These are phyloP conservation scores for Syngnathus rostellatus DNA, from an alignment of 2,797 vertebrate genomes.

Conservation along the genomic window DNA sequence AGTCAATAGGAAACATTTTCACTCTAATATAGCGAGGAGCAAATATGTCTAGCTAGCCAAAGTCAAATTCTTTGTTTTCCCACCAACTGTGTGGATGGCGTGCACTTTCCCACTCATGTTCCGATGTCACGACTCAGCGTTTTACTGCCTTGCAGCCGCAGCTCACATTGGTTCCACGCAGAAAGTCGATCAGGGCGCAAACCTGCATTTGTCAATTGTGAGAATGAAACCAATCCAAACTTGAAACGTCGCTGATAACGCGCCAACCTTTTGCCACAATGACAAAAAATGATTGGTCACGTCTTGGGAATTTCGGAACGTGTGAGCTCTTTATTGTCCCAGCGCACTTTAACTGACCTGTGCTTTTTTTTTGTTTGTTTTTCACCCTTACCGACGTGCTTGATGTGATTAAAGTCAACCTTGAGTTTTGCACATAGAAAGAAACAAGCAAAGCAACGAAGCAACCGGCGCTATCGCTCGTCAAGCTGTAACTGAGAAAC, in stretches of 20 bases:
- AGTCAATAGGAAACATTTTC: background rate
- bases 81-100: background rate
- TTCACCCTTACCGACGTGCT: slow-evolving; percentile 45
- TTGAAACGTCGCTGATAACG: background rate
- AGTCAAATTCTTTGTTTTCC: background rate
- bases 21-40: background rate
- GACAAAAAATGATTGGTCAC: background rate
- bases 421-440: slow-evolving; percentile 50
- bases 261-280: too few species aligned
- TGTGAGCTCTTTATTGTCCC: background rate
- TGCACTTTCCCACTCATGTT: slow-evolving; percentile 1
- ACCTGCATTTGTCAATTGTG: background rate
- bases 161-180: slow-evolving; percentile 13
- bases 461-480: slow-evolving; percentile 32
- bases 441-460: slow-evolving; percentile 41
- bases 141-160: slow-evolving; percentile 36
- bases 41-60: background rate
- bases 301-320: background rate
- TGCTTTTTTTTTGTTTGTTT: too few species aligned
- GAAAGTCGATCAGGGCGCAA: background rate
- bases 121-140: slow-evolving; percentile 28
- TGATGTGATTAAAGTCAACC: slow-evolving; percentile 53
- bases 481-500: slow-evolving; percentile 20
- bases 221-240: slow-evolving; percentile 8
- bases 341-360: background rate